Conservation (phyloP, 2,113 vertebrate species). For the Macrotus californicus region DNA sequence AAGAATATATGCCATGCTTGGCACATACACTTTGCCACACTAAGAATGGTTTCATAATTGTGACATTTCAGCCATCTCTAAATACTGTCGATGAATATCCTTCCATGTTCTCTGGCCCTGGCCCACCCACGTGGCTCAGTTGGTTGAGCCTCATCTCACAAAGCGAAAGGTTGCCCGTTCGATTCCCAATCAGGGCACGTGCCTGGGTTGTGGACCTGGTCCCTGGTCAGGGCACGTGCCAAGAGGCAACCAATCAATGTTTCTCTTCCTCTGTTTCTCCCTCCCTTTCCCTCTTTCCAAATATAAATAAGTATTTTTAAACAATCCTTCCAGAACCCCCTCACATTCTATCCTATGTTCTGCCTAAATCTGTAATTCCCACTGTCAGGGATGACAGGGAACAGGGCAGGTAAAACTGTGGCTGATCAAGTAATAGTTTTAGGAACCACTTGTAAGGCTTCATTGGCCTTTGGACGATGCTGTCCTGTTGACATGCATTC, state of each 20-base stretch:
- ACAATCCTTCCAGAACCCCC: not conserved
- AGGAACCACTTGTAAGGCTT: slow-evolving; percentile 3
- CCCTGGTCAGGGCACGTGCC: too few species aligned
- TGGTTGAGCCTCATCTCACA: too few species aligned
- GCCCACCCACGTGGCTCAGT: too few species aligned
- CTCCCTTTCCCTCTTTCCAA: too few species aligned
- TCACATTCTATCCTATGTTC: not conserved
- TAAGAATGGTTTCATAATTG: not conserved
- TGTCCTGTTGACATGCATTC: not conserved
- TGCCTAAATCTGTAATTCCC: not conserved
- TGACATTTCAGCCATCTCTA: not conserved
- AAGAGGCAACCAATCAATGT: too few species aligned
- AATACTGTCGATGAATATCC: not conserved
- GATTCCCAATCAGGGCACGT: too few species aligned
- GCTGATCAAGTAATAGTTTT: not conserved
- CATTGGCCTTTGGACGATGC: not conserved
- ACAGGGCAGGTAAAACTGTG: not conserved
- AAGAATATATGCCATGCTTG: not conserved
- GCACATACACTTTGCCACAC: not conserved
- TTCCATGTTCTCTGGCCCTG: not conserved
- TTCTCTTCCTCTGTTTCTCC: too few species aligned
- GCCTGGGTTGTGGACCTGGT: too few species aligned
- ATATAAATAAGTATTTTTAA: too few species aligned
- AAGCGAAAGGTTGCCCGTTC: too few species aligned
- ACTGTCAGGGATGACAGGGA: not conserved